Conservation (phyloP, 1,140 invertebrate genomes). For the Microplitis mediator region DNA sequence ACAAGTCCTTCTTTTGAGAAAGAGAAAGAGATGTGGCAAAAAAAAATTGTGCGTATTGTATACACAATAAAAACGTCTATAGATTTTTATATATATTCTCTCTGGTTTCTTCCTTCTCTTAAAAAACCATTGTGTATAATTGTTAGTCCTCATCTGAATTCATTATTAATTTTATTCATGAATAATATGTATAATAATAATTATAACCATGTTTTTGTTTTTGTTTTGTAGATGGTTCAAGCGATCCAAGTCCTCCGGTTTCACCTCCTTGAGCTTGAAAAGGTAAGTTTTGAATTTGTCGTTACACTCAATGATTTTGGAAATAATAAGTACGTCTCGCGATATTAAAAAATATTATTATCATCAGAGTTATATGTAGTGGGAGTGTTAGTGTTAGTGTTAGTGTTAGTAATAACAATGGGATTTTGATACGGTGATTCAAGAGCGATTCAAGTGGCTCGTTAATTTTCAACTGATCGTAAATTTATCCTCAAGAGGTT, state of each 20-base stretch:
- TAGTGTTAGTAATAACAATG: background rate
- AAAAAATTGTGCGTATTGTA: too few relatives aligned
- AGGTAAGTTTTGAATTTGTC: constrained; percentile 76
- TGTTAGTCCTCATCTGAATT: too few relatives aligned
- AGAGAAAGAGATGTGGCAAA: background rate
- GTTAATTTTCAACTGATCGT: constrained; percentile 23
- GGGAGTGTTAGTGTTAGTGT: too few relatives aligned
- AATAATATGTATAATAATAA: background rate
- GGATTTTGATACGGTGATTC: constrained; percentile 19
- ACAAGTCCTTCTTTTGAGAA: background rate
- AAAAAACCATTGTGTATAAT: too few relatives aligned
- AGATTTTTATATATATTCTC: too few relatives aligned
- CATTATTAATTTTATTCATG: background rate
- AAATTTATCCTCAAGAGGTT: constrained; percentile 13
- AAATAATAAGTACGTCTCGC: too few relatives aligned
- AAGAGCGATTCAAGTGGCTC: constrained; percentile 25
- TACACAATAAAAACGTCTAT: too few relatives aligned
- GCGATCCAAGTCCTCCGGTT: constrained; percentile 99
- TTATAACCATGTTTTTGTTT: constrained; percentile 50
- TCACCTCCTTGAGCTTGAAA: constrained; percentile 99
- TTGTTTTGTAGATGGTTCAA: constrained; percentile 97
- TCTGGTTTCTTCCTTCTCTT: too few relatives aligned
- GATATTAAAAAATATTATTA: too few relatives aligned
- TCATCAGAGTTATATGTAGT: too few relatives aligned
- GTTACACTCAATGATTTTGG: too few relatives aligned